phyloP scores from a whole-genome alignment of 1,140 invertebrate genomes.

The Trichonephila clavata region DNA sequence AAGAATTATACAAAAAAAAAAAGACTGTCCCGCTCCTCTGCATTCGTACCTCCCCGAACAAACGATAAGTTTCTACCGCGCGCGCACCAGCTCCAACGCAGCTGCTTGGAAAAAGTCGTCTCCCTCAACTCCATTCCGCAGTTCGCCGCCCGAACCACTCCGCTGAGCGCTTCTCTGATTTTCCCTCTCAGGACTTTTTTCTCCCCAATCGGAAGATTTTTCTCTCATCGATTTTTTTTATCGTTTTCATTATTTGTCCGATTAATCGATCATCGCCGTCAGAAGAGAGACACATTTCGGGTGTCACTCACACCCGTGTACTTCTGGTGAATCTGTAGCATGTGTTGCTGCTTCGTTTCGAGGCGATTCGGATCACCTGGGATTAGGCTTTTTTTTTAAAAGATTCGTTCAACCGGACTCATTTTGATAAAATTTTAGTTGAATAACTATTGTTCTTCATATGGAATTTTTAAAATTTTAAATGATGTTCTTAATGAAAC shows the following conservation, averaged over 20 bases:
- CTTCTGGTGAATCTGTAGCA: neutral
- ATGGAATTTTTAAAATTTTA: neutral
- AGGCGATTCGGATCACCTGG: neutral
- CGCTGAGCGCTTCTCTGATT: conserved; percentile 8
- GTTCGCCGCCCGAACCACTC: conserved; percentile 26
- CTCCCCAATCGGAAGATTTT: neutral
- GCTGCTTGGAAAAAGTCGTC: conserved; percentile 14
- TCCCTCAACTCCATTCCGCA: neutral
- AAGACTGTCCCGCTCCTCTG: neutral
- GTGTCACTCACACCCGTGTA: neutral
- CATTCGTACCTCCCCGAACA: conserved; percentile 5
- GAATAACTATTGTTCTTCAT: neutral
- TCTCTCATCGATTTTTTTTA: conserved; percentile 60
- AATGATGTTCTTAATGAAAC: neutral
- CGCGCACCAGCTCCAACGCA: conserved; percentile 34
- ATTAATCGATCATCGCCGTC: conserved; percentile 66
- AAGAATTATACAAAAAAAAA: neutral
- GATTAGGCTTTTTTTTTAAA: neutral
- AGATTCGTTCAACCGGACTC: neutral
- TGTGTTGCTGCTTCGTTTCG: neutral
- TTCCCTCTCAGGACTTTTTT: conserved; percentile 23
- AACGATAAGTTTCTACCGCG: conserved; percentile 27
- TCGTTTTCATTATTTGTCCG: conserved; percentile 63
- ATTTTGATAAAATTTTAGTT: neutral
- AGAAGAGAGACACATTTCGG: neutral